Conservation (phyloP, 2,113 vertebrate genomes). For the Salminus brasiliensis region DNA sequence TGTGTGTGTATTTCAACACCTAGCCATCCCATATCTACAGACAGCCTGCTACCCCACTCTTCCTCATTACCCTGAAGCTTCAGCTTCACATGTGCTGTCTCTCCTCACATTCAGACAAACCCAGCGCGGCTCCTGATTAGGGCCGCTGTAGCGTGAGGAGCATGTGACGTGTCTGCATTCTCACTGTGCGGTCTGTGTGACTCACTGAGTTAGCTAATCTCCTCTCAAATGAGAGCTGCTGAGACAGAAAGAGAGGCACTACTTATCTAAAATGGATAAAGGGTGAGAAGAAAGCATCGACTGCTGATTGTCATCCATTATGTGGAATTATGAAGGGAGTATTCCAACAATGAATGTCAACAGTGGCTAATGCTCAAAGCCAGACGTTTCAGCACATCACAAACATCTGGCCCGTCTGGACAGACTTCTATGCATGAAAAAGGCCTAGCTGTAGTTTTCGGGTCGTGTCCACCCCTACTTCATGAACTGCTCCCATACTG, state of each 20-base stretch:
- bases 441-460: not conserved
- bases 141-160: constrained; percentile 26
- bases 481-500: no score
- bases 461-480: no score
- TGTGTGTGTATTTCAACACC: not conserved
- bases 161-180: constrained; percentile 31
- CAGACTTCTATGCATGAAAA: not conserved
- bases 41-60: constrained; percentile 19
- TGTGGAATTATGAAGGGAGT: not conserved
- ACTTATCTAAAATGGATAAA: not conserved
- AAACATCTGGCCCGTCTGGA: not conserved
- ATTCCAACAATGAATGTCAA: not conserved
- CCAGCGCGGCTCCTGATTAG: constrained; percentile 35
- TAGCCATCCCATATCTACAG: constrained; percentile 20
- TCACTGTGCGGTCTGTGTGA: constrained; percentile 29
- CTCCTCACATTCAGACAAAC: constrained; percentile 18
- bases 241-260: not conserved
- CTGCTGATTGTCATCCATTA: not conserved
- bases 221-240: not conserved
- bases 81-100: constrained; percentile 1
- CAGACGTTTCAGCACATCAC: not conserved
- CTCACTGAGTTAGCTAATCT: constrained; percentile 36
- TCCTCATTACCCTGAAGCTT: constrained; percentile 28
- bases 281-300: not conserved
- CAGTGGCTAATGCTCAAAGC: not conserved